Conservation (phyloP, 2,888 invertebrate species). For the Drosophila mayaguana region DNA sequence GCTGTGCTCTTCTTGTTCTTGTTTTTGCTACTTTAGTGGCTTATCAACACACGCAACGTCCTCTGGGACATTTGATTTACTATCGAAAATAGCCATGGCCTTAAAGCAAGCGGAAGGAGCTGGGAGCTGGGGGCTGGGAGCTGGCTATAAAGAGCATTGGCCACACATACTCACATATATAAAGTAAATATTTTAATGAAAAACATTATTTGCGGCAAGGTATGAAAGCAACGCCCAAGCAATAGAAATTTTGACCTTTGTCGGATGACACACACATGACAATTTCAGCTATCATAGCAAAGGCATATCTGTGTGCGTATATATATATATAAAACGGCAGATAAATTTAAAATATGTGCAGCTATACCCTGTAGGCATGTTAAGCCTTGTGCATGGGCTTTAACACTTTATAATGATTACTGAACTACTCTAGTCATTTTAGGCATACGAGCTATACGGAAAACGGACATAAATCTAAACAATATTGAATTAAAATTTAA, state of each 20-base stretch:
- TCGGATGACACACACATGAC: slow-evolving; percentile 4
- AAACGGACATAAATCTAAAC: too few relatives aligned
- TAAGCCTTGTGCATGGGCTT: not conserved
- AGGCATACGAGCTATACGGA: too few relatives aligned
- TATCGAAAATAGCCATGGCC: slow-evolving; percentile 1
- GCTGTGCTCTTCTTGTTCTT: not conserved
- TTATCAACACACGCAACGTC: slow-evolving; percentile 6
- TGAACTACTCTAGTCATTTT: too few relatives aligned
- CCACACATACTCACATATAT: not conserved
- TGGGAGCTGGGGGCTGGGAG: not conserved
- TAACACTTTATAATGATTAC: not conserved
- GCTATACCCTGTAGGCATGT: slow-evolving; percentile 6
- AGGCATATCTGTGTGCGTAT: not conserved
- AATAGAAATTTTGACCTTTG: not conserved
- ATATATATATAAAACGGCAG: not conserved
- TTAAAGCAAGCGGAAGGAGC: not conserved
- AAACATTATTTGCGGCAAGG: not conserved
- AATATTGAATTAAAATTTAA: too few relatives aligned
- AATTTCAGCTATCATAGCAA: not conserved
- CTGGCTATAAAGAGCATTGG: not conserved
- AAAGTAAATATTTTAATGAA: not conserved
- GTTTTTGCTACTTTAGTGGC: not conserved
- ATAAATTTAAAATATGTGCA: slow-evolving; percentile 1
- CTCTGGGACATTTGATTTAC: slow-evolving; percentile 1
- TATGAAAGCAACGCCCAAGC: not conserved